These are phyloP conservation scores for Rhagologus leucostigma DNA, from an alignment of 2,113 vertebrate genomes.

Conservation along the genomic window DNA sequence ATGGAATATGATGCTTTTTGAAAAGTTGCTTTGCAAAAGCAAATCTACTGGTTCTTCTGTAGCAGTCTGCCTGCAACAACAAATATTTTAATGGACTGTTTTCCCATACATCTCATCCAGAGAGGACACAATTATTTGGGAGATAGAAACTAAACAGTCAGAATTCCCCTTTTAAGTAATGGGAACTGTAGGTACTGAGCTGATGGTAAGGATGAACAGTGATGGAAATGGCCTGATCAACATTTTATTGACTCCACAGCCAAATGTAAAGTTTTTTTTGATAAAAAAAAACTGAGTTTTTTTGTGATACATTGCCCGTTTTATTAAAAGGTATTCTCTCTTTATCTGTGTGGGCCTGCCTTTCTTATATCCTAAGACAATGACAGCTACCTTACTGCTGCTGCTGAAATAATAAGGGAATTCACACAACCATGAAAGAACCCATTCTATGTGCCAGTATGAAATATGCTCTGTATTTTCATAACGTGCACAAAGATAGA, in stretches of 20 bases:
- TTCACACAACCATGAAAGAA: background rate
- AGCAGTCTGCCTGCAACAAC: slow-evolving; percentile 41
- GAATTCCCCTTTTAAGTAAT: background rate
- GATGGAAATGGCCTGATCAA: background rate
- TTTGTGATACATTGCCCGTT: background rate
- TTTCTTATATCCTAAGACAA: background rate
- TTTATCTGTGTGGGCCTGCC: background rate
- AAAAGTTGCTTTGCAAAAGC: slow-evolving; percentile 72
- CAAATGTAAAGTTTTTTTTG: too few species aligned
- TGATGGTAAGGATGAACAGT: background rate
- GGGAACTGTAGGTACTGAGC: background rate
- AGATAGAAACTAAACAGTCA: background rate
- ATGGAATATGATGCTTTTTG: slow-evolving; percentile 55
- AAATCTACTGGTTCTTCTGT: slow-evolving; percentile 61
- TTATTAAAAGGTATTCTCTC: background rate
- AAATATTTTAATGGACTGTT: slow-evolving; percentile 28
- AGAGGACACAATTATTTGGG: background rate
- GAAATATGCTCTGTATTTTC: slow-evolving; percentile 12
- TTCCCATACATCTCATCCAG: background rate
- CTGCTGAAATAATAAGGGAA: background rate
- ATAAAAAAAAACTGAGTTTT: background rate
- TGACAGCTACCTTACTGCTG: background rate
- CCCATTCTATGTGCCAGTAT: background rate
- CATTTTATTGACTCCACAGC: background rate
- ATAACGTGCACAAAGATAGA: background rate